These are phyloP conservation scores for Ptyas mucosa DNA, from an alignment of 2,113 vertebrate genomes.

Conservation along the genomic window DNA sequence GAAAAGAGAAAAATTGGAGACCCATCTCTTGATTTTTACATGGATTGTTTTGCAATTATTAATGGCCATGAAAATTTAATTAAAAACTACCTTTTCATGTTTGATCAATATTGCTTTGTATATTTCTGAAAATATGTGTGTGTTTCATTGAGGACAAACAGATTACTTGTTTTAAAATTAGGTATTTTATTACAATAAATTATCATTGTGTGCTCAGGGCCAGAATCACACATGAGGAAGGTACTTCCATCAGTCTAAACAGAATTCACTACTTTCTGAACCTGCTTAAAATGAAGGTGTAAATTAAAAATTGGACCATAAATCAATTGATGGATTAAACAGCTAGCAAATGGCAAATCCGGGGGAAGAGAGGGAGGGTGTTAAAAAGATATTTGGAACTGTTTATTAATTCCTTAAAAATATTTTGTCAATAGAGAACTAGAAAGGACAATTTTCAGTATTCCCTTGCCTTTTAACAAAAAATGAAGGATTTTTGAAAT, in stretches of 20 bases:
- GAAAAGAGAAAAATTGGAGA: neutral
- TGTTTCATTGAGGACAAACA: neutral
- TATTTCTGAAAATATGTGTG: neutral
- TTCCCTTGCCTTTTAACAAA: neutral
- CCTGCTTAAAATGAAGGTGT: neutral
- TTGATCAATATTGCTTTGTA: slow-evolving; percentile 4
- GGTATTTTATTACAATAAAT: slow-evolving; percentile 44
- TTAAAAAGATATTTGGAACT: neutral
- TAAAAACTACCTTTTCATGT: neutral
- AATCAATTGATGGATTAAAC: neutral
- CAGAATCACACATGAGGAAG: neutral
- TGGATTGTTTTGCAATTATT: slow-evolving; percentile 34
- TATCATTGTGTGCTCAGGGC: neutral
- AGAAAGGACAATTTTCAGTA: neutral
- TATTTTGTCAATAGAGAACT: neutral
- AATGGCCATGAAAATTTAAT: neutral
- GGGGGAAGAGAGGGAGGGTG: neutral
- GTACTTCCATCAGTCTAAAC: neutral
- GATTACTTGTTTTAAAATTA: neutral
- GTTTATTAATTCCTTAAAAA: neutral
- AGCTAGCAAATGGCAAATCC: neutral
- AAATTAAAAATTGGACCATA: slow-evolving; percentile 27
- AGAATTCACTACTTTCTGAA: neutral
- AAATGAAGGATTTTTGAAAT: no score
- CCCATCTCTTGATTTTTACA: slow-evolving; percentile 5